Conservation (phyloP, 2,888 invertebrate genomes). For the Chirona hameri region DNA sequence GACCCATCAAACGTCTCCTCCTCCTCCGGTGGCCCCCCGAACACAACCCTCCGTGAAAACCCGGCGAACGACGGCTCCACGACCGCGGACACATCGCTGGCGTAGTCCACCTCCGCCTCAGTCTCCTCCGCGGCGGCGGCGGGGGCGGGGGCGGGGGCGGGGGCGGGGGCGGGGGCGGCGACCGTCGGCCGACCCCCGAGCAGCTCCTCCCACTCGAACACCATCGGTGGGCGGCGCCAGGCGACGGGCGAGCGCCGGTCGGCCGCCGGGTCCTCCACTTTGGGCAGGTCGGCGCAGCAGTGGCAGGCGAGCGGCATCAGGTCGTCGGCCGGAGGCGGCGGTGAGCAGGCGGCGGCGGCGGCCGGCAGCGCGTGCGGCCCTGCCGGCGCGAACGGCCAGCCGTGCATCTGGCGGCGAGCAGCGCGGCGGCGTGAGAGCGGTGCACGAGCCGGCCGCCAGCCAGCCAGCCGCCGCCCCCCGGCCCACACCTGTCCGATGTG, state of each 20-base stretch:
- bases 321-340: neutral
- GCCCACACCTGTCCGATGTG: neutral
- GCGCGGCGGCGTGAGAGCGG: neutral
- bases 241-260: neutral
- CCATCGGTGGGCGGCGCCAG: neutral
- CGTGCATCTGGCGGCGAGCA: slow-evolving; percentile 14
- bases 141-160: neutral
- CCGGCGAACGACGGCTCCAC: neutral
- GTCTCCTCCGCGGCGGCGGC: neutral
- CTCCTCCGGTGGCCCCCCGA: neutral
- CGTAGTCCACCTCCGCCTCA: neutral
- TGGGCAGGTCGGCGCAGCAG: neutral
- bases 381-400: slow-evolving; percentile 23
- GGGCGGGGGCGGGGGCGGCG: too few relatives aligned
- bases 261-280: slow-evolving; percentile 13
- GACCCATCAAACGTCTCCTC: neutral
- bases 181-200: neutral
- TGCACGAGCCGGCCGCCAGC: neutral
- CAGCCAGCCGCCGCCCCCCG: slow-evolving; percentile 1
- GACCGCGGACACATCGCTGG: neutral
- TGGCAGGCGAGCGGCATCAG: neutral
- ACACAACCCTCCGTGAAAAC: neutral
- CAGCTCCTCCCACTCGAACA: neutral
- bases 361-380: slow-evolving; percentile 3
- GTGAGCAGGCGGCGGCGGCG: neutral